Conservation (phyloP, 2,888 invertebrate genomes). For the Leptinotarsa peninsularis region DNA sequence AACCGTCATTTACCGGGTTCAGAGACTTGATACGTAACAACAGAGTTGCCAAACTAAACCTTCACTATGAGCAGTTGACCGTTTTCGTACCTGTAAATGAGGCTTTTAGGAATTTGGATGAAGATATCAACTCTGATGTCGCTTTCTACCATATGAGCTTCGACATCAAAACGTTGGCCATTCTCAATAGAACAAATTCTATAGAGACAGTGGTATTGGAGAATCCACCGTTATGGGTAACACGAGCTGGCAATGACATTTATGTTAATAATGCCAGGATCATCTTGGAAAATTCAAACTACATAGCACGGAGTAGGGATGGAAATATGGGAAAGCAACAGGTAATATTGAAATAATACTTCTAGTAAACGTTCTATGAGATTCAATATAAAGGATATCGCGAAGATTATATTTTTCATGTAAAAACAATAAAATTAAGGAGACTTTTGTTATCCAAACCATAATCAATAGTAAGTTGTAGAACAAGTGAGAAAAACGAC, state of each 20-base stretch:
- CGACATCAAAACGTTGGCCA: slow-evolving; percentile 74
- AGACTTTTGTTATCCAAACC: no score
- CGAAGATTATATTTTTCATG: no score
- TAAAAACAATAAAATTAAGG: no score
- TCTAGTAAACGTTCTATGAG: no score
- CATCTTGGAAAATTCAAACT: slow-evolving; percentile 68
- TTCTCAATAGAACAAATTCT: slow-evolving; percentile 64
- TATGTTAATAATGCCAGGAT: slow-evolving; percentile 89
- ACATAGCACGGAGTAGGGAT: slow-evolving; percentile 49
- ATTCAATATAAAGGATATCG: no score
- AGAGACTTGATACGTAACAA: slow-evolving; percentile 78
- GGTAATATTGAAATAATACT: slow-evolving; percentile 35
- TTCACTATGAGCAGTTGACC: slow-evolving; percentile 81
- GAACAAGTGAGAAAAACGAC: no score
- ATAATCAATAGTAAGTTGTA: no score
- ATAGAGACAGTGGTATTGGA: slow-evolving; percentile 77
- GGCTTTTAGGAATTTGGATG: slow-evolving; percentile 77
- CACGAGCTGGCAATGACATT: slow-evolving; percentile 76
- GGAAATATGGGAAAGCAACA: slow-evolving; percentile 54
- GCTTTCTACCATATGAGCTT: slow-evolving; percentile 60
- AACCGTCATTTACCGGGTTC: slow-evolving; percentile 73
- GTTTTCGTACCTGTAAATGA: slow-evolving; percentile 88
- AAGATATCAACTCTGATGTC: slow-evolving; percentile 71
- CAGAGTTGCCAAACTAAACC: slow-evolving; percentile 74
- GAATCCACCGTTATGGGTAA: slow-evolving; percentile 88